phyloP scores from a whole-genome alignment of 2,888 invertebrate genomes.

The Eristalinus aeneus region DNA sequence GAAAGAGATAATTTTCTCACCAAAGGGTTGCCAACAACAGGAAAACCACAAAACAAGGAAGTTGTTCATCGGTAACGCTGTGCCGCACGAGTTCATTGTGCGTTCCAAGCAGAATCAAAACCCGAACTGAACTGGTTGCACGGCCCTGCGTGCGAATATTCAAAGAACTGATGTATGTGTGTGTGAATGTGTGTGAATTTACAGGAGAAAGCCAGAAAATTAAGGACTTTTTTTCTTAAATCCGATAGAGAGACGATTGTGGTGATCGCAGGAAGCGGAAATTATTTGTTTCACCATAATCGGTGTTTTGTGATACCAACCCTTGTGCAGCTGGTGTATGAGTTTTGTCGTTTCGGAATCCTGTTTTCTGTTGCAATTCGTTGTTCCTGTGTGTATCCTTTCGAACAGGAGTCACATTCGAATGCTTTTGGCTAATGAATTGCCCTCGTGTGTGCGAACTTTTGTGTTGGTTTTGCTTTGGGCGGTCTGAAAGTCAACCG shows the following conservation, averaged over 20 bases:
- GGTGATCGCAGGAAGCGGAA: conserved; percentile 65
- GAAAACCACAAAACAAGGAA: conserved; percentile 59
- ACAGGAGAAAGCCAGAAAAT: conserved; percentile 14
- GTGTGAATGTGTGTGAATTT: background rate
- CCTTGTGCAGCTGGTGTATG: conserved; percentile 15
- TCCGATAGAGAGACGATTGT: conserved; percentile 15
- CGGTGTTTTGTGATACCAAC: conserved; percentile 27
- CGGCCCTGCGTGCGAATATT: background rate
- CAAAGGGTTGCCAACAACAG: conserved; percentile 24
- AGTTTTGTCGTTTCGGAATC: conserved; percentile 33
- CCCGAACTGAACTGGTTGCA: conserved; percentile 30
- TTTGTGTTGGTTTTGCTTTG: background rate
- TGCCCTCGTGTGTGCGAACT: background rate
- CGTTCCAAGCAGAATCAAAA: background rate
- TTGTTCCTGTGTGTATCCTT: conserved; percentile 59
- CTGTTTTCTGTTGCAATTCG: conserved; percentile 45
- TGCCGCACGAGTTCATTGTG: background rate
- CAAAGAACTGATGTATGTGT: background rate
- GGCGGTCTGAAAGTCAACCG: conserved; percentile 52
- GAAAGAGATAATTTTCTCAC: conserved; percentile 21
- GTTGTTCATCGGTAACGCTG: conserved; percentile 43
- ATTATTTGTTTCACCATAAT: conserved; percentile 62
- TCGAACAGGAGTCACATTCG: conserved; percentile 18
- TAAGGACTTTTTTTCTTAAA: conserved; percentile 51
- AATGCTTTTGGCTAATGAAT: background rate